phyloP scores from a whole-genome alignment of 2,797 vertebrate genomes.

The Podarcis lilfordi region DNA sequence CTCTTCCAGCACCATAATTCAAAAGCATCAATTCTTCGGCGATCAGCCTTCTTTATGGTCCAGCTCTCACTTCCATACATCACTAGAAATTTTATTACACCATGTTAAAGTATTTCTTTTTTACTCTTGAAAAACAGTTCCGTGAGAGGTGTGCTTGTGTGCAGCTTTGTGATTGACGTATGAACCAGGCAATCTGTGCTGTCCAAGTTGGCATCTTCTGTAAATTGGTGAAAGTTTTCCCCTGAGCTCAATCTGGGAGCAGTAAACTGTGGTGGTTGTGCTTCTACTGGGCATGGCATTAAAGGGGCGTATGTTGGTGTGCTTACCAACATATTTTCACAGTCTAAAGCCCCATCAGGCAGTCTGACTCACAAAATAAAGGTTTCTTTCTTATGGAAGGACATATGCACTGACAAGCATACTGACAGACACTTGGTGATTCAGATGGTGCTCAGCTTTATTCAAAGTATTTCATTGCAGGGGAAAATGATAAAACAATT shows the following conservation, averaged over 20 bases:
- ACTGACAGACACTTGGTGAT: neutral
- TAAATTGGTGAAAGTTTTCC: neutral
- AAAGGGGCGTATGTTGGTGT: neutral
- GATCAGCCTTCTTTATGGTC: too few relatives aligned
- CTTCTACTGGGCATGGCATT: neutral
- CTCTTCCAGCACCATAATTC: too few relatives aligned
- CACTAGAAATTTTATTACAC: neutral
- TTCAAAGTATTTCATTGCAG: neutral
- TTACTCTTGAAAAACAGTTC: neutral
- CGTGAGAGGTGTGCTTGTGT: neutral
- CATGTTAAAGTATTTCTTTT: neutral
- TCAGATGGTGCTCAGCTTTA: neutral
- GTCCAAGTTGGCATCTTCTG: neutral
- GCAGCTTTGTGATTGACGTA: neutral
- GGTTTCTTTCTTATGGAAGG: neutral
- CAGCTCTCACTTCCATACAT: too few relatives aligned
- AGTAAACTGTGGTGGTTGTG: too few relatives aligned
- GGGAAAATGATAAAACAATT: neutral
- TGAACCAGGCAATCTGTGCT: neutral
- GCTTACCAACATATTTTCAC: neutral
- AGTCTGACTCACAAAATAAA: neutral
- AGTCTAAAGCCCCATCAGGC: neutral
- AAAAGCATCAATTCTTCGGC: too few relatives aligned
- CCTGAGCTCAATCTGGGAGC: neutral
- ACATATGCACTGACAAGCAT: neutral